phyloP scores from a whole-genome alignment of 2,888 invertebrate genomes.

The Macaria liturata region DNA sequence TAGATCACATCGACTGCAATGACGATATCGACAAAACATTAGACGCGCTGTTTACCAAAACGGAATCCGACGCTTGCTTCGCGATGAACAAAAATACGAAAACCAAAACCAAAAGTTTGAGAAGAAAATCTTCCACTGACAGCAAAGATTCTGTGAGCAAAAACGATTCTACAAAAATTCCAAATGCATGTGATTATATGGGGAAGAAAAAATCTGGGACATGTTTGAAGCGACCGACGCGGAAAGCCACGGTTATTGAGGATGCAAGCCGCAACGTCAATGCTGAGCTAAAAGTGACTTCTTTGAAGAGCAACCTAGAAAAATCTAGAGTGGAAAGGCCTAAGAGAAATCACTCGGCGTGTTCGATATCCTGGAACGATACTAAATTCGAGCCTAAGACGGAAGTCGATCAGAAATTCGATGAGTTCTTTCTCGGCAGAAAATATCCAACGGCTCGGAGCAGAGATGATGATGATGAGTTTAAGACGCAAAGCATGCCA shows the following conservation, averaged over 20 bases:
- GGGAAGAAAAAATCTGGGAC: conserved; percentile 37
- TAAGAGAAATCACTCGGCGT: conserved; percentile 71
- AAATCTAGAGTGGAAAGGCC: conserved; percentile 54
- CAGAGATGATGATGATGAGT: conserved; percentile 54
- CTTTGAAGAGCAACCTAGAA: conserved; percentile 49
- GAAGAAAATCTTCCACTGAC: conserved; percentile 44
- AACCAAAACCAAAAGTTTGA: conserved; percentile 30
- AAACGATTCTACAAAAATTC: conserved; percentile 32
- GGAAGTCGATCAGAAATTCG: conserved; percentile 68
- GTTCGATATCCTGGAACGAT: conserved; percentile 78
- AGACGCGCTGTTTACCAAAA: conserved; percentile 35
- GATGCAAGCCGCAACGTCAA: conserved; percentile 36
- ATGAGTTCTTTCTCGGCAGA: conserved; percentile 63
- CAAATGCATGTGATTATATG: conserved; percentile 29
- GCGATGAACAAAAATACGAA: conserved; percentile 34
- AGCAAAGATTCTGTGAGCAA: conserved; percentile 36
- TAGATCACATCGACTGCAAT: conserved; percentile 57
- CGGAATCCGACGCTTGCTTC: conserved; percentile 34
- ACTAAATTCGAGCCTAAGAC: conserved; percentile 58
- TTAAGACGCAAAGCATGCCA: conserved; percentile 82
- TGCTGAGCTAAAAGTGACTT: conserved; percentile 44
- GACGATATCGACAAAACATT: conserved; percentile 43
- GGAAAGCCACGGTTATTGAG: conserved; percentile 37
- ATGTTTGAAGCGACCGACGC: conserved; percentile 45
- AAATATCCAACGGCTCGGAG: conserved; percentile 40